A percentile compares a stretch with the other conserved stretches of the same genome.
phyloP scores from a whole-genome alignment of 1,140 invertebrate species.

The Coenobita brevimanus region DNA sequence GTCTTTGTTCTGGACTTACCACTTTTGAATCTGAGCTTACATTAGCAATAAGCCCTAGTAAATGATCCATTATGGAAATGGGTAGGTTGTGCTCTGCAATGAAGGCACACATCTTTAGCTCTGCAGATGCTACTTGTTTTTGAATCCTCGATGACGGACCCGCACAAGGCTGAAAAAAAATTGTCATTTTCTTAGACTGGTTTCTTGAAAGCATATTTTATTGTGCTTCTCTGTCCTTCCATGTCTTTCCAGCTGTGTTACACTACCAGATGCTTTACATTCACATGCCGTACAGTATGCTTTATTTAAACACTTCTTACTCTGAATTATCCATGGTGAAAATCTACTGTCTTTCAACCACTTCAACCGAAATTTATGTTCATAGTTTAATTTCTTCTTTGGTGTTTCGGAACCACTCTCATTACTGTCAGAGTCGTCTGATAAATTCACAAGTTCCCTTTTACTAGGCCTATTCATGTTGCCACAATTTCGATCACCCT shows the following conservation, averaged over 20 bases:
- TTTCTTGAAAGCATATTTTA: background rate
- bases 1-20: background rate
- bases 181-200: no score
- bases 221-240: background rate
- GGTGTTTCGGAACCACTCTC: no score
- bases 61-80: no score
- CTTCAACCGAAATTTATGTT: background rate
- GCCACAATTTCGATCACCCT: no score
- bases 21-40: conserved; percentile 12
- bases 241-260: background rate
- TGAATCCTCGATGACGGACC: background rate
- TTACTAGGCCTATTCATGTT: no score
- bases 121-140: background rate
- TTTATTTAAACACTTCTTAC: background rate
- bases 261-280: background rate
- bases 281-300: background rate
- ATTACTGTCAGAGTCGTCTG: no score
- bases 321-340: no score
- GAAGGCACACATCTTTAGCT: background rate
- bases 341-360: background rate
- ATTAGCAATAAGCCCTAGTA: no score
- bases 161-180: background rate
- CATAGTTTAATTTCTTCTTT: background rate
- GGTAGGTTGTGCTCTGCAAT: background rate
- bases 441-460: no score